Percentiles rank a stretch among this genome's conserved stretches.
These are phyloP conservation scores for Galerucella calmariensis DNA, from an alignment of 2,888 invertebrate genomes.

Conservation along the genomic window DNA sequence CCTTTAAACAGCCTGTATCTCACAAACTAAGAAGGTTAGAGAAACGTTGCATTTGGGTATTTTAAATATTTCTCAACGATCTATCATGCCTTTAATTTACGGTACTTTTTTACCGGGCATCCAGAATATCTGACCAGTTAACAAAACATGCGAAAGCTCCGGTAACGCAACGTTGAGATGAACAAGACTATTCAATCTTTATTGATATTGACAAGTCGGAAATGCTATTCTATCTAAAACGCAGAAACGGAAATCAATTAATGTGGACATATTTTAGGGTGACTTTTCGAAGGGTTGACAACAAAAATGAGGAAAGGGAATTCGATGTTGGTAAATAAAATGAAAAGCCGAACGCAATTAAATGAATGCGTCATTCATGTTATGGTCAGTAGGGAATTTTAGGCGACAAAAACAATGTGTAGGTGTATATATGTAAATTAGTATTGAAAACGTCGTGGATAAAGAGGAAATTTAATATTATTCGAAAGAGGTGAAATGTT, in stretches of 20 bases:
- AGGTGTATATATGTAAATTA: slow-evolving; percentile 1
- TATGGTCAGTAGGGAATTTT: slow-evolving; percentile 1
- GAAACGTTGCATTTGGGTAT: too few relatives aligned
- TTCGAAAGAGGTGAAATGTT: background rate
- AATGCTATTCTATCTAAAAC: background rate
- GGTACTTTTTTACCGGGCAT: too few relatives aligned
- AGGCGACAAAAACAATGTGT: background rate
- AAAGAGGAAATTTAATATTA: too few relatives aligned
- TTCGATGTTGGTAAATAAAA: slow-evolving; percentile 7
- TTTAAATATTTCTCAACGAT: too few relatives aligned
- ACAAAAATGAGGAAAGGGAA: background rate
- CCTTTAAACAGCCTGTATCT: too few relatives aligned
- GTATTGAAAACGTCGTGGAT: background rate
- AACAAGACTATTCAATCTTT: too few relatives aligned
- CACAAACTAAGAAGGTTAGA: too few relatives aligned
- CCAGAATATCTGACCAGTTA: too few relatives aligned
- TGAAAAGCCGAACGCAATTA: background rate
- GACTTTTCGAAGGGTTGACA: background rate
- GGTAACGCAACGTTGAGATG: background rate
- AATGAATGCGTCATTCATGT: slow-evolving; percentile 1
- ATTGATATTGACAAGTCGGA: background rate
- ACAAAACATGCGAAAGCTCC: too few relatives aligned
- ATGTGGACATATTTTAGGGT: slow-evolving; percentile 4
- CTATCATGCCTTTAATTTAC: too few relatives aligned
- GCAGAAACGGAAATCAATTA: slow-evolving; percentile 9